These are phyloP conservation scores for Metopia argyrocephala DNA, from an alignment of 2,888 invertebrate species.

Conservation along the genomic window DNA sequence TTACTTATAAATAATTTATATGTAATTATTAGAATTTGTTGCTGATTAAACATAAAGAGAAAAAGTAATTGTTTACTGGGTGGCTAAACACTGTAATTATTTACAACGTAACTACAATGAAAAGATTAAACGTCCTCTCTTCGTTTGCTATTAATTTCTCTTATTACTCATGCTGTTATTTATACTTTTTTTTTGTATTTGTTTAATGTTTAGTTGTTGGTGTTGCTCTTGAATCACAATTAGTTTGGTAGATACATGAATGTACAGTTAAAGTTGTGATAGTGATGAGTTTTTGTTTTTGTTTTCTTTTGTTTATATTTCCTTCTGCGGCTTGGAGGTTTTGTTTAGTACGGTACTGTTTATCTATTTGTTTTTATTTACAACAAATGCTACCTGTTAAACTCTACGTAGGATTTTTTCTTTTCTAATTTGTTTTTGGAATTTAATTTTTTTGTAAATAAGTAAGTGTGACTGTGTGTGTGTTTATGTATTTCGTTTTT, in stretches of 20 bases:
- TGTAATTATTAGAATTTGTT: neutral
- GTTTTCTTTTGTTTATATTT: neutral
- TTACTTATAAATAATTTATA: neutral
- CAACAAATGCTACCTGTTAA: slow-evolving; percentile 11
- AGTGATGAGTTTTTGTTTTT: slow-evolving; percentile 1
- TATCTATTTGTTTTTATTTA: neutral
- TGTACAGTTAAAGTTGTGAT: too few species aligned
- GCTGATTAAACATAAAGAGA: neutral
- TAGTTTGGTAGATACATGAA: slow-evolving; percentile 29
- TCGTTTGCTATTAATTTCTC: neutral
- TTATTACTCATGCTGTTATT: slow-evolving; percentile 21
- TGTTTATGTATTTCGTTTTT: neutral
- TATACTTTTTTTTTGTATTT: neutral
- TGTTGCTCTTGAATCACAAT: slow-evolving; percentile 18
- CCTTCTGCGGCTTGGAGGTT: slow-evolving; percentile 1
- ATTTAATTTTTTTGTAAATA: neutral
- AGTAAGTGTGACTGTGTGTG: neutral
- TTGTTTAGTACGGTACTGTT: slow-evolving; percentile 22
- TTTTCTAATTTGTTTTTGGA: neutral
- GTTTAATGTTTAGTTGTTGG: neutral
- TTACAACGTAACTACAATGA: neutral
- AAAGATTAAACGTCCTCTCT: neutral
- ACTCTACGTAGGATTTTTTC: slow-evolving; percentile 7
- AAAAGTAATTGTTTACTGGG: neutral
- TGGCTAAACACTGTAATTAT: neutral